A percentile compares a stretch with the other conserved stretches of the same genome.
These are phyloP conservation scores for Aurelia aurita DNA, from an alignment of 30 jellyfish, hydroid and myxozoan species.

Conservation along the genomic window DNA sequence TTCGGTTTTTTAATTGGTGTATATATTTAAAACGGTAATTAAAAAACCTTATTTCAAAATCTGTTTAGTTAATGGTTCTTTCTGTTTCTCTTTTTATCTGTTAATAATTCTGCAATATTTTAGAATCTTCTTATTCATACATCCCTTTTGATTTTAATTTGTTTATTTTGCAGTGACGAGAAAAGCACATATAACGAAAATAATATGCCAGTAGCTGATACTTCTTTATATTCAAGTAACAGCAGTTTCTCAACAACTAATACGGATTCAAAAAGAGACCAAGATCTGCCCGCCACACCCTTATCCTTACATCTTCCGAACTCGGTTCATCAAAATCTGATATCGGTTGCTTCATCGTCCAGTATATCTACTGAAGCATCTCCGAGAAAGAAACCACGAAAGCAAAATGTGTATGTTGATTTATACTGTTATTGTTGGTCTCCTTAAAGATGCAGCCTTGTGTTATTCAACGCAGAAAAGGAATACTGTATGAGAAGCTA, in stretches of 20 bases:
- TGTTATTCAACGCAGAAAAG: too few relatives aligned
- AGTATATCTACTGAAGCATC: conserved; percentile 86
- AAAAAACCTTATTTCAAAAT: too few relatives aligned
- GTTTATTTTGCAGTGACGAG: conserved; percentile 50
- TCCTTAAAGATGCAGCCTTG: too few relatives aligned
- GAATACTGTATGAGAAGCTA: too few relatives aligned
- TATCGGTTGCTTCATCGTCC: conserved; percentile 5
- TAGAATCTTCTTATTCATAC: too few relatives aligned
- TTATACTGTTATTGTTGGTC: too few relatives aligned
- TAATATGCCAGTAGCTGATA: conserved; percentile 22
- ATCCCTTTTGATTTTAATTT: background rate
- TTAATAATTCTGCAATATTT: too few relatives aligned
- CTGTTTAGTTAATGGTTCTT: too few relatives aligned
- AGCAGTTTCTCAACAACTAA: conserved; percentile 26
- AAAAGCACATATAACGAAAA: conserved; percentile 46
- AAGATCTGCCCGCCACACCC: conserved; percentile 33
- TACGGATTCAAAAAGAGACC: conserved; percentile 49
- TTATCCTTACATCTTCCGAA: background rate
- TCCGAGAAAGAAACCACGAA: conserved; percentile 96
- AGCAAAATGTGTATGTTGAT: conserved; percentile 89
- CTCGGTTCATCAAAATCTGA: conserved; percentile 12
- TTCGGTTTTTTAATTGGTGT: too few relatives aligned
- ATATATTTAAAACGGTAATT: too few relatives aligned
- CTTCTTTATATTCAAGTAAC: conserved; percentile 18
- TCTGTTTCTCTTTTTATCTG: too few relatives aligned